These are phyloP conservation scores for Aurelia aurita complex sp. Pacific DNA, from an alignment of 30 jellyfish, hydroid and myxozoan species.

Conservation along the genomic window DNA sequence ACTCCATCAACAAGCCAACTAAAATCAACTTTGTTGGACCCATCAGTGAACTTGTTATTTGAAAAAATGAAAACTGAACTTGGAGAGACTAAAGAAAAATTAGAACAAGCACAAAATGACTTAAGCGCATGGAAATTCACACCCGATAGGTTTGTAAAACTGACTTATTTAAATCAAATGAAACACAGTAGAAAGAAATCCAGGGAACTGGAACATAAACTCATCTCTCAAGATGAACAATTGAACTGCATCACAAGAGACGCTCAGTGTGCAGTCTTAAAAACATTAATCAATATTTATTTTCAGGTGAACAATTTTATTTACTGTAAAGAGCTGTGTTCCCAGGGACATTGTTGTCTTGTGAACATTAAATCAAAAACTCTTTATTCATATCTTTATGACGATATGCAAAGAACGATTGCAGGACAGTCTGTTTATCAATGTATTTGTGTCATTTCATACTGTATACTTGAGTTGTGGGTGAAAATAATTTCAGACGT, in stretches of 20 bases:
- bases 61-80: conserved; percentile 98
- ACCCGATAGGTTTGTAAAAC: conserved; percentile 94
- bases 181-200: conserved; percentile 15
- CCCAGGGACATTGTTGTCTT: no score
- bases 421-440: no score
- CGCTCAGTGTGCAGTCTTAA: conserved; percentile 21
- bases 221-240: conserved; percentile 6
- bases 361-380: no score
- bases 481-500: no score
- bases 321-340: not conserved
- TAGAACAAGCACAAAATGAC: conserved; percentile 99
- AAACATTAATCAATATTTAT: not conserved
- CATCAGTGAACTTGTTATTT: conserved; percentile 97
- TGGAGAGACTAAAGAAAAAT: conserved; percentile 93
- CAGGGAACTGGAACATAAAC: conserved; percentile 32
- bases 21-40: conserved; percentile 87
- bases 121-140: conserved; percentile 99
- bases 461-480: no score
- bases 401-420: no score
- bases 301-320: conserved; percentile 33
- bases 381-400: no score
- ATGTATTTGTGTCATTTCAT: no score
- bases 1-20: conserved; percentile 95
- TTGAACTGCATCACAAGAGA: conserved; percentile 2
- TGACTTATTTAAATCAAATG: conserved; percentile 73